Evolutionary conservation across 1,140 invertebrate species (phyloP).

Genomic region (Drosophila kurseongensis): DNA sequence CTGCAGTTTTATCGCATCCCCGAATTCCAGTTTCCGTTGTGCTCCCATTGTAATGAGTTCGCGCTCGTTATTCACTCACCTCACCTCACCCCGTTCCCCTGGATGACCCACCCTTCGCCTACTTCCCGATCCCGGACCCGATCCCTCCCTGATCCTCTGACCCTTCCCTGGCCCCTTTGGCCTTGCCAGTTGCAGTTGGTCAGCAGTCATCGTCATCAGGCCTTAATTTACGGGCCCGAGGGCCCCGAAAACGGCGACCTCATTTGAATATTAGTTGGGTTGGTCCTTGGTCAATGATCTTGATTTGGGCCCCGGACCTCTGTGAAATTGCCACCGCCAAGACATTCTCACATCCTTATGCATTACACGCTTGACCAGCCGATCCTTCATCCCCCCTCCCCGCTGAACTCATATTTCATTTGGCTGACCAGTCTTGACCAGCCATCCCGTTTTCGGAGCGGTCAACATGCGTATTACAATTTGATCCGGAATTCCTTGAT

Average conservation of each 20-base stretch:
- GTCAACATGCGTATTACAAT: constrained; percentile 70
- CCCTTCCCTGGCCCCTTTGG: constrained; percentile 3
- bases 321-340: constrained; percentile 26
- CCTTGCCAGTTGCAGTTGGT: constrained; percentile 33
- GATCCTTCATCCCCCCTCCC: not conserved
- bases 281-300: constrained; percentile 46
- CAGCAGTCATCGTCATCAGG: constrained; percentile 14
- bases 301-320: constrained; percentile 44
- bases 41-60: constrained; percentile 73
- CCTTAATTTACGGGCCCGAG: constrained; percentile 37
- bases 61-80: constrained; percentile 22
- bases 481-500: constrained; percentile 61
- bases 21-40: constrained; percentile 35
- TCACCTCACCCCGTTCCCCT: constrained; percentile 9
- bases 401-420: constrained; percentile 72
- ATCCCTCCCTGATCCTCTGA: not conserved
- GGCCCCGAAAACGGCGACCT: constrained; percentile 58
- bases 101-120: not conserved
- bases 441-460: constrained; percentile 15
- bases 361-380: constrained; percentile 75
- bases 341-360: constrained; percentile 59
- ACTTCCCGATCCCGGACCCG: not conserved
- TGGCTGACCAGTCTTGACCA: constrained; percentile 21
- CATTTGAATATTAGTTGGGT: constrained; percentile 78
- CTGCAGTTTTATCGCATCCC: not conserved